Conservation (phyloP, 2,888 invertebrate species). For the Agrilus cyanescens region DNA sequence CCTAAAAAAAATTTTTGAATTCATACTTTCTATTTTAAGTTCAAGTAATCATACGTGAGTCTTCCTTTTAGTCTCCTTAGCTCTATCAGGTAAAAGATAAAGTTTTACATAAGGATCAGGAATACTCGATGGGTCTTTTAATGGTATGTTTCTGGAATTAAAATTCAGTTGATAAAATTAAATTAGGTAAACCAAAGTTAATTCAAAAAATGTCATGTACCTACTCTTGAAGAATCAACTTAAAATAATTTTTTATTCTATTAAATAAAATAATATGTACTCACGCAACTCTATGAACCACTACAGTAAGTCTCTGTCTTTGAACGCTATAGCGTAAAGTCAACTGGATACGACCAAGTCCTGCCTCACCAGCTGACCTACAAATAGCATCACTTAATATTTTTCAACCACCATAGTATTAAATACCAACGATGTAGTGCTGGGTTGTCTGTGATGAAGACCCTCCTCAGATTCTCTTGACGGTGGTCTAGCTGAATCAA, state of each 20-base stretch:
- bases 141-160: constrained; percentile 58
- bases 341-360: constrained; percentile 70
- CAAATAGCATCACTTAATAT: constrained; percentile 8
- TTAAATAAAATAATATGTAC: constrained; percentile 29
- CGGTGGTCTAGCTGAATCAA: constrained; percentile 25
- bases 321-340: constrained; percentile 76
- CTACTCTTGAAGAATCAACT: too few species aligned
- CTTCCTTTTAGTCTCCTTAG: constrained; percentile 78
- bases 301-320: constrained; percentile 69
- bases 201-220: too few species aligned
- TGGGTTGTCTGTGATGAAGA: constrained; percentile 31
- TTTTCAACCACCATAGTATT: constrained; percentile 4
- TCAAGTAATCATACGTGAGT: constrained; percentile 49
- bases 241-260: constrained; percentile 14
- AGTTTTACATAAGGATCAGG: constrained; percentile 87
- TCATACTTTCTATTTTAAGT: background rate
- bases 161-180: background rate
- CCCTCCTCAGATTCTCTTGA: constrained; percentile 20
- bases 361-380: constrained; percentile 60
- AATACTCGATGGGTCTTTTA: constrained; percentile 69
- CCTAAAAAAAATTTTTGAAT: constrained; percentile 31
- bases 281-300: constrained; percentile 84
- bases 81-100: constrained; percentile 72
- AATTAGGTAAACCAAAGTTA: background rate
- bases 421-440: constrained; percentile 30